A percentile compares a stretch with the other conserved stretches of the same genome.
Conservation (phyloP, 2,113 vertebrate species). For the Mustela lutreola region DNA sequence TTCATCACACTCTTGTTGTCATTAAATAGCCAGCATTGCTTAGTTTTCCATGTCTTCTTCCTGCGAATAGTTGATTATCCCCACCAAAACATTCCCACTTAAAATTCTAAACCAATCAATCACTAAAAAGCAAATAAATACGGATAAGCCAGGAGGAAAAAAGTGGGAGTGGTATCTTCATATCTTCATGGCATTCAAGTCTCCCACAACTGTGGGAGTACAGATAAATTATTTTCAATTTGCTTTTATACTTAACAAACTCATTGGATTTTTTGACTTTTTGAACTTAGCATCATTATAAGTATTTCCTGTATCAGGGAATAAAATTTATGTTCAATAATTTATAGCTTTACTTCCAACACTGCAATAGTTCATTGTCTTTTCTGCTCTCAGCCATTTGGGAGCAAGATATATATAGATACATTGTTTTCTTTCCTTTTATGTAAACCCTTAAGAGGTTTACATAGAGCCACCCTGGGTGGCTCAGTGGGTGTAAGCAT, state of each 20-base stretch:
- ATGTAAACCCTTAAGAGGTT: not conserved
- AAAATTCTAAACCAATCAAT: not conserved
- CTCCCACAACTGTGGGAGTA: not conserved
- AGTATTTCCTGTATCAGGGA: not conserved
- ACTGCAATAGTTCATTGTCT: not conserved
- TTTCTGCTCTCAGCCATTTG: constrained; percentile 19
- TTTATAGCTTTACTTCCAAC: not conserved
- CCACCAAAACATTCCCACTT: not conserved
- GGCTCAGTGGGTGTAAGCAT: not conserved
- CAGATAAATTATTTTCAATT: constrained; percentile 42
- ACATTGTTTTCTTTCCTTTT: constrained; percentile 6
- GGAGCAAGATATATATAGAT: not conserved
- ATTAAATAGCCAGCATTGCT: not conserved
- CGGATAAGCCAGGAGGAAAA: not conserved
- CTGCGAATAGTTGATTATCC: constrained; percentile 15
- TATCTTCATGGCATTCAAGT: not conserved
- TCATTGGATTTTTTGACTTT: constrained; percentile 16
- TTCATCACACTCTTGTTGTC: not conserved
- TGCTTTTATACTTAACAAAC: not conserved
- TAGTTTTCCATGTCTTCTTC: constrained; percentile 41
- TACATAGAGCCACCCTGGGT: no score
- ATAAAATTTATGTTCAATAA: constrained; percentile 32
- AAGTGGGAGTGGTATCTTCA: not conserved
- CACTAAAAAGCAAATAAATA: not conserved
- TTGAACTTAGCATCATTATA: not conserved